phyloP scores from a whole-genome alignment of 30 jellyfish, hydroid and myxozoan species.

The Pelagia noctiluca region DNA sequence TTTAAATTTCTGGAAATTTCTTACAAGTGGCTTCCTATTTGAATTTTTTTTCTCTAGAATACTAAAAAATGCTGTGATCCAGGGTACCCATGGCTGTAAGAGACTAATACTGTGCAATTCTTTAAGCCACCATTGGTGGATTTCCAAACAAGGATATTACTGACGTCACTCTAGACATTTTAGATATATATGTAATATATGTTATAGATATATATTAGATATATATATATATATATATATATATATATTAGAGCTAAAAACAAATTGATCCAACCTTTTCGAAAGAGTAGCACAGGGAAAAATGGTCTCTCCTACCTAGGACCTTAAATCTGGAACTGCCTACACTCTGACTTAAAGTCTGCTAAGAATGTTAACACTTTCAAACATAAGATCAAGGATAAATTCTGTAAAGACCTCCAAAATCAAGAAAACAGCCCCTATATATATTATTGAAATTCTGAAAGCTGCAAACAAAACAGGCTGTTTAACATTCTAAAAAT shows the following conservation, averaged over 20 bases:
- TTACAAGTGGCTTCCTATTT: too few species aligned
- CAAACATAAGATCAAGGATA: background rate
- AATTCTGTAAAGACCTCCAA: background rate
- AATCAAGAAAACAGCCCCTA: slow-evolving; percentile 1
- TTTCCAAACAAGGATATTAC: too few species aligned
- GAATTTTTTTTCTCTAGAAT: too few species aligned
- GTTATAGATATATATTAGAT: too few species aligned
- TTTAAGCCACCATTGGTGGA: too few species aligned
- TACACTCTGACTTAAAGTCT: background rate
- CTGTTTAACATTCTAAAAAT: background rate
- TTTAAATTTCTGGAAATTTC: too few species aligned
- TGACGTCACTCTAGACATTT: too few species aligned
- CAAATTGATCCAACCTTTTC: background rate
- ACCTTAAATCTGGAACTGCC: background rate
- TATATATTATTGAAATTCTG: background rate
- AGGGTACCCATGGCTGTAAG: too few species aligned
- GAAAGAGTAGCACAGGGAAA: background rate
- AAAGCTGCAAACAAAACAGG: background rate
- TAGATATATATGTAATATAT: too few species aligned
- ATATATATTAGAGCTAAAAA: background rate
- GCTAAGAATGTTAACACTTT: background rate
- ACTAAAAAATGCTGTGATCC: too few species aligned
- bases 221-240: too few species aligned
- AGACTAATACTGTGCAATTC: too few species aligned
- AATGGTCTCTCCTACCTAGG: slow-evolving; percentile 5